Percentiles rank a stretch among this genome's conserved stretches.
These are phyloP conservation scores for Eupsilia transversa DNA, from an alignment of 2,888 invertebrate genomes.

Conservation along the genomic window DNA sequence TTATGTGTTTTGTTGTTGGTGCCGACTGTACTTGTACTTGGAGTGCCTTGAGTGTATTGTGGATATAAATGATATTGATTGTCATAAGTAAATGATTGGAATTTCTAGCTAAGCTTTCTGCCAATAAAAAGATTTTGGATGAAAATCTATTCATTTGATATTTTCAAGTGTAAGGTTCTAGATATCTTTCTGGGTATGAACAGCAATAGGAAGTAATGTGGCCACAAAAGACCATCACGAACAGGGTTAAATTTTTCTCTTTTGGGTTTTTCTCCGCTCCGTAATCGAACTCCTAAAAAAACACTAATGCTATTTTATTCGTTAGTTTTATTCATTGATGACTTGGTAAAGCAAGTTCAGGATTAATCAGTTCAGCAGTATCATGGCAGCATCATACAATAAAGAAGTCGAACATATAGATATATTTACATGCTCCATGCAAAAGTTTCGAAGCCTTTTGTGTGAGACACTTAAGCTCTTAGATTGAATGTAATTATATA, in stretches of 20 bases:
- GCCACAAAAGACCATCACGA: not conserved
- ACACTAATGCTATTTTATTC: not conserved
- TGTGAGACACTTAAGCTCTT: too few relatives aligned
- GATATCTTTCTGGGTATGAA: not conserved
- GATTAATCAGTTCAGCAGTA: too few relatives aligned
- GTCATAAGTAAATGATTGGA: not conserved
- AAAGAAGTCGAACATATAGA: too few relatives aligned
- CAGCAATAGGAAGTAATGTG: too few relatives aligned
- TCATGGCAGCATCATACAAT: too few relatives aligned
- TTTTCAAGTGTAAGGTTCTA: not conserved
- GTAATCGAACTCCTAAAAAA: not conserved
- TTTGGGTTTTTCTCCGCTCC: not conserved
- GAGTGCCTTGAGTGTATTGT: conserved; percentile 10
- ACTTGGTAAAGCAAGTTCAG: not conserved
- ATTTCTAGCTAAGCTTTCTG: not conserved
- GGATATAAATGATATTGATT: not conserved
- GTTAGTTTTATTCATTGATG: not conserved
- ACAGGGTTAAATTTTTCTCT: not conserved
- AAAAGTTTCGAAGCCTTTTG: too few relatives aligned
- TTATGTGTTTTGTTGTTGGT: conserved; percentile 45
- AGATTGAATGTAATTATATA: too few relatives aligned
- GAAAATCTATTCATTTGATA: not conserved
- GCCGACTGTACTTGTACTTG: conserved; percentile 21
- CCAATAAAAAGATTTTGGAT: not conserved
- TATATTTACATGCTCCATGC: too few relatives aligned